Evolutionary conservation across 2,113 vertebrate genomes (phyloP).

Genomic region (Petrocephalus zakoni): DNA sequence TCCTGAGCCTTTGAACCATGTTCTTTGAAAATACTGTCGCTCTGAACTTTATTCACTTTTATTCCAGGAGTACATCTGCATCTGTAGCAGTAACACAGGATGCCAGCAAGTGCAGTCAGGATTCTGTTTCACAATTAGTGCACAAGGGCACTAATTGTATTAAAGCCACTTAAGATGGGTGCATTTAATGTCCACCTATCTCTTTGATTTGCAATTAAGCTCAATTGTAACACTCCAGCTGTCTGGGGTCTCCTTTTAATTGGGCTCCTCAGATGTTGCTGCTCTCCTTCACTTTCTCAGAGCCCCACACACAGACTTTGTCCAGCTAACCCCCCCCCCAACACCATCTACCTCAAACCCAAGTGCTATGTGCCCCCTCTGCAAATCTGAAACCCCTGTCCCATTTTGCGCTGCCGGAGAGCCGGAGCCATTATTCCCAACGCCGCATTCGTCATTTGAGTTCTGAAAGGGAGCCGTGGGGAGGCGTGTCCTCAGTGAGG

Average conservation of each 20-base stretch:
- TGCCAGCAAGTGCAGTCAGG: neutral
- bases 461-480: conserved; percentile 17
- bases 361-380: neutral
- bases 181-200: neutral
- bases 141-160: conserved; percentile 11
- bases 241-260: neutral
- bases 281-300: neutral
- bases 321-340: neutral
- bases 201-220: neutral
- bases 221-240: neutral
- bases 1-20: neutral
- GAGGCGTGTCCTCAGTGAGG: neutral
- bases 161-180: neutral
- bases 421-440: neutral
- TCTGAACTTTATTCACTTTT: neutral
- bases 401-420: conserved; percentile 15
- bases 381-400: conserved; percentile 7
- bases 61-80: conserved; percentile 10
- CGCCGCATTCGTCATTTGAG: conserved; percentile 23
- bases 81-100: neutral
- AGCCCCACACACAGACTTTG: neutral
- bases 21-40: conserved; percentile 2
- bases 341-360: neutral
- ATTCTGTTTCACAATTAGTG: neutral
- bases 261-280: neutral